phyloP scores from a whole-genome alignment of 2,113 vertebrate genomes.

The Sander vitreus region DNA sequence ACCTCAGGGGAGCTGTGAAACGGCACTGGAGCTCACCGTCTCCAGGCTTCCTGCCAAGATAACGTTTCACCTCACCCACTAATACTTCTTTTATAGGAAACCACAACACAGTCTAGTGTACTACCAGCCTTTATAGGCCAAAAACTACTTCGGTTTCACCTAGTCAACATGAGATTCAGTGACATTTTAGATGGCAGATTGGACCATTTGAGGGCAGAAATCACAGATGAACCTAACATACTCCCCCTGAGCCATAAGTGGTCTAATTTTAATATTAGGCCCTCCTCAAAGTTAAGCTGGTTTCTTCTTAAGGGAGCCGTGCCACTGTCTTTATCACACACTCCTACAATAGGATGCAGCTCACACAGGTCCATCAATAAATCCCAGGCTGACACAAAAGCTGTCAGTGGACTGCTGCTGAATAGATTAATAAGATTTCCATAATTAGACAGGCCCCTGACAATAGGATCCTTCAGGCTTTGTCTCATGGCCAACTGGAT shows the following conservation, averaged over 20 bases:
- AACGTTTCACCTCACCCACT: conserved; percentile 77
- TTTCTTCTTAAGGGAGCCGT: conserved; percentile 49
- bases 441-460: conserved; percentile 91
- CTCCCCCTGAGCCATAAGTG: conserved; percentile 40
- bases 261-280: conserved; percentile 60
- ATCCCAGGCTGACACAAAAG: conserved; percentile 84
- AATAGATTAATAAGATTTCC: conserved; percentile 99
- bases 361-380: conserved; percentile 84
- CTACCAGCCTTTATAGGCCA: conserved; percentile 49
- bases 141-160: conserved; percentile 52
- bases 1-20: conserved; percentile 83
- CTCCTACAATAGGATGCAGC: conserved; percentile 76
- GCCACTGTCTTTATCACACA: conserved; percentile 76
- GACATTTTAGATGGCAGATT: conserved; percentile 29
- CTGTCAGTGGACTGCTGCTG: conserved; percentile 82
- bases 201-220: conserved; percentile 36
- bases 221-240: conserved; percentile 31
- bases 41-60: conserved; percentile 79
- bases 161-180: conserved; percentile 40
- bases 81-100: conserved; percentile 74
- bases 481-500: conserved; percentile 90
- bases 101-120: conserved; percentile 54
- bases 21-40: conserved; percentile 65
- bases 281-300: conserved; percentile 54
- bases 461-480: conserved; percentile 94